Conservation (phyloP, 2,113 vertebrate species). For the Dromas ardeola region DNA sequence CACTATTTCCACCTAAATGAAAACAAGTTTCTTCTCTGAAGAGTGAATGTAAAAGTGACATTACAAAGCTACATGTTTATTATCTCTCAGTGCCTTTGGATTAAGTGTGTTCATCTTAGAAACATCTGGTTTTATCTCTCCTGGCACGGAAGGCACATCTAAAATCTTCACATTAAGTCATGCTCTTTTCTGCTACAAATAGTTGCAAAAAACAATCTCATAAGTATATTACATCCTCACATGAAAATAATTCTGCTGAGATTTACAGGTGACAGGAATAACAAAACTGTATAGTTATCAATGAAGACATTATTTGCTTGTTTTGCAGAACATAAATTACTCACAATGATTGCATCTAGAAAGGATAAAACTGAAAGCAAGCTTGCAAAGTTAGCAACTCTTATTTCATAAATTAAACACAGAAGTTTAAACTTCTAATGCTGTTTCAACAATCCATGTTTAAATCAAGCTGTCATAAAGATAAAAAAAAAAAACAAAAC, state of each 20-base stretch:
- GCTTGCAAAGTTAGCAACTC: background rate
- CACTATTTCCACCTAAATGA: background rate
- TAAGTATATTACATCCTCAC: background rate
- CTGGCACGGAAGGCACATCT: background rate
- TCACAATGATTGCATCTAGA: background rate
- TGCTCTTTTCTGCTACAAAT: background rate
- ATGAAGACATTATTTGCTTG: background rate
- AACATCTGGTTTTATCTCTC: rapidly evolving
- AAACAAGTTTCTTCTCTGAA: background rate
- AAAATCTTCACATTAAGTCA: background rate
- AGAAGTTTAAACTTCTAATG: background rate
- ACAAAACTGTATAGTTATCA: background rate
- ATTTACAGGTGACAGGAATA: background rate
- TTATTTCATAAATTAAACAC: background rate
- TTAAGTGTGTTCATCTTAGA: background rate
- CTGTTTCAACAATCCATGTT: background rate
- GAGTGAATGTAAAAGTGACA: background rate
- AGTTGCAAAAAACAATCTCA: background rate
- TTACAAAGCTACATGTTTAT: background rate
- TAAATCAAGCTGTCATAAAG: background rate
- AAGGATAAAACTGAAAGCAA: background rate
- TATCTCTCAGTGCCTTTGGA: background rate
- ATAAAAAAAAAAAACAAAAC: too few species aligned
- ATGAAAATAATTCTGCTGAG: background rate
- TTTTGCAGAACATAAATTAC: background rate